Percentiles rank a stretch among this genome's conserved stretches.
Evolutionary conservation across 2,797 vertebrate species (phyloP).

Genomic region (Gallinago nigripennis): DNA sequence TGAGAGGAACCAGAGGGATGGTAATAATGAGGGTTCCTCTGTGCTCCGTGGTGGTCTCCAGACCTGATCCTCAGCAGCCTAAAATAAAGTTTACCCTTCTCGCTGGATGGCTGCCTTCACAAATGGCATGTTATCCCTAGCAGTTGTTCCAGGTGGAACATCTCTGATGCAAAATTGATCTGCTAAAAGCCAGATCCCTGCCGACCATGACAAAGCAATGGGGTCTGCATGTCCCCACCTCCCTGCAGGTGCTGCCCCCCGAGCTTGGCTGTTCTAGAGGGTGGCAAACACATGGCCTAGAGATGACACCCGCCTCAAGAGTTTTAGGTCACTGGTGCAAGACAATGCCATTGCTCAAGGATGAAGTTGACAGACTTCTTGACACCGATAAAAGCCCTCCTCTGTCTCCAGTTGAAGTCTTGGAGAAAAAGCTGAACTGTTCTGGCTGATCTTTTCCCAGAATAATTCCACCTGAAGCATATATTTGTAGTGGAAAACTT

Average conservation of each 20-base stretch:
- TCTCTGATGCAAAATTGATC: neutral
- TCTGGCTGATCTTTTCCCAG: neutral
- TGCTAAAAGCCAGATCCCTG: neutral
- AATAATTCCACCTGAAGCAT: slow-evolving; percentile 19
- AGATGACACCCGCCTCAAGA: rapidly evolving
- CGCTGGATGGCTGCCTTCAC: neutral
- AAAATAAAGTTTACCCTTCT: neutral
- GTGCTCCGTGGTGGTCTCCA: neutral
- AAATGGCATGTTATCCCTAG: neutral
- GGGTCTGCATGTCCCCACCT: neutral
- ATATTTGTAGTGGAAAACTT: neutral
- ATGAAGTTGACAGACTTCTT: neutral
- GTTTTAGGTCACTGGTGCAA: neutral
- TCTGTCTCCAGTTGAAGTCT: neutral
- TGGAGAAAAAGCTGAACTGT: neutral
- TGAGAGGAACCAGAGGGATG: neutral
- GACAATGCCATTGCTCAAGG: neutral
- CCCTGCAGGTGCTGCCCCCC: neutral
- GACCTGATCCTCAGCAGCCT: neutral
- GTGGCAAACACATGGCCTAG: rapidly evolving
- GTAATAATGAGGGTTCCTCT: neutral
- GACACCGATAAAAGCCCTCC: neutral
- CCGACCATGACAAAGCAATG: neutral
- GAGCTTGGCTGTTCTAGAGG: neutral
- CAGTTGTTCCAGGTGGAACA: neutral